These are phyloP conservation scores for Apogon talboti DNA, from an alignment of 2,797 vertebrate genomes.

Conservation along the genomic window DNA sequence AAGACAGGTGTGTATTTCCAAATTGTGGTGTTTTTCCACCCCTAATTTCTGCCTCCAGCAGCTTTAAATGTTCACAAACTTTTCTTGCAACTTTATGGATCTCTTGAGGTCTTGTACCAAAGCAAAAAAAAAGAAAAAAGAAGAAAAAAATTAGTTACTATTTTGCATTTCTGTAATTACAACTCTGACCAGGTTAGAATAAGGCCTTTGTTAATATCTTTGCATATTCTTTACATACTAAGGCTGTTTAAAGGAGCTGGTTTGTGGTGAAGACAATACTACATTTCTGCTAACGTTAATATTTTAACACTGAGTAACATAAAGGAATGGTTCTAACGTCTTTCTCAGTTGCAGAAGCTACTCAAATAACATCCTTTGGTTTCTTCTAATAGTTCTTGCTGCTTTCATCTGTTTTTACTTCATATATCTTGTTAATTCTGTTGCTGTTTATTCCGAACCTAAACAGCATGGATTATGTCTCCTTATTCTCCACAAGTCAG, in stretches of 20 bases:
- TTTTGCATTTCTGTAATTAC: background rate
- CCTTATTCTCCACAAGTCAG: background rate
- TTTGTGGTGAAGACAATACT: background rate
- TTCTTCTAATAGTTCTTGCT: background rate
- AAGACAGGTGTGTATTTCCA: too few relatives aligned
- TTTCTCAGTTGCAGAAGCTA: constrained; percentile 7
- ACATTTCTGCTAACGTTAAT: background rate
- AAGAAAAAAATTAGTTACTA: too few relatives aligned
- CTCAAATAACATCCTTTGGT: background rate
- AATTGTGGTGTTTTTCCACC: too few relatives aligned
- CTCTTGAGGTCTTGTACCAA: too few relatives aligned
- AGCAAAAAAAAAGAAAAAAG: too few relatives aligned
- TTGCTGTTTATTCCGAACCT: background rate
- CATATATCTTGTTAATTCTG: background rate
- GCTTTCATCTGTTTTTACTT: constrained; percentile 7
- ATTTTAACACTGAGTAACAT: constrained; percentile 3
- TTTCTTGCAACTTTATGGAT: too few relatives aligned
- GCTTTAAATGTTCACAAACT: too few relatives aligned
- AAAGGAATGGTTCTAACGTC: background rate
- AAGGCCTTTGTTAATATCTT: constrained; percentile 25
- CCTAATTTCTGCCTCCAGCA: too few relatives aligned
- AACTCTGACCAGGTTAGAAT: constrained; percentile 28
- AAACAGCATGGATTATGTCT: background rate
- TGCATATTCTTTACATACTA: background rate
- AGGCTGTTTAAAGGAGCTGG: background rate